These are phyloP conservation scores for Scomberomorus guttatus DNA, from an alignment of 2,797 vertebrate species.

Conservation along the genomic window DNA sequence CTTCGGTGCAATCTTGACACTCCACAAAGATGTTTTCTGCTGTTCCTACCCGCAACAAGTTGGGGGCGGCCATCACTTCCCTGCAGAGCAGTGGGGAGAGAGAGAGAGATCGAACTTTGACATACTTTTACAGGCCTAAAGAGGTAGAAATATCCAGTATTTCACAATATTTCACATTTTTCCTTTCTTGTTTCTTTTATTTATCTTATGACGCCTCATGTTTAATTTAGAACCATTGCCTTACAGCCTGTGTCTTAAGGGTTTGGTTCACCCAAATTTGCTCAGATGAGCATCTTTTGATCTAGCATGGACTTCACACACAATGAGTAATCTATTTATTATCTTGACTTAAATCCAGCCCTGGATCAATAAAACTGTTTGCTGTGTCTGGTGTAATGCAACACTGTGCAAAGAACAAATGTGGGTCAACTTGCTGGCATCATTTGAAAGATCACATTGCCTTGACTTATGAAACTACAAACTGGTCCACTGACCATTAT, in stretches of 20 bases:
- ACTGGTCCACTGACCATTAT: conserved; percentile 1
- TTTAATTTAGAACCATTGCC: background rate
- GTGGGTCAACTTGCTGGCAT: background rate
- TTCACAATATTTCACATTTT: too few species aligned
- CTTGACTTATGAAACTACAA: conserved; percentile 8
- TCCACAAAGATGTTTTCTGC: conserved; percentile 83
- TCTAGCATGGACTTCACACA: conserved; percentile 29
- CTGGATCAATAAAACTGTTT: conserved; percentile 41
- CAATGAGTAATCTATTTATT: conserved; percentile 50
- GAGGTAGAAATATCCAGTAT: too few species aligned
- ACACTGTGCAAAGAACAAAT: conserved; percentile 13
- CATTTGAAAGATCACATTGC: conserved; percentile 19
- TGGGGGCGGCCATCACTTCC: conserved; percentile 77
- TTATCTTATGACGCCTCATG: background rate
- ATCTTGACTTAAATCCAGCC: conserved; percentile 38
- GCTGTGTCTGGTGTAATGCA: conserved; percentile 4
- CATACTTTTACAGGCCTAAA: too few species aligned
- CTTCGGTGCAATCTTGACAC: conserved; percentile 69
- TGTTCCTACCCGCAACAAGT: conserved; percentile 76
- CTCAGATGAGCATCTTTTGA: background rate
- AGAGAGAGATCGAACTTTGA: too few species aligned
- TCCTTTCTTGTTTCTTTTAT: background rate
- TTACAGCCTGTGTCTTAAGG: background rate
- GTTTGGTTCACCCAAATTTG: background rate
- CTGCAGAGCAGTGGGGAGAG: conserved; percentile 36